Evolutionary conservation across 2,113 vertebrate genomes (phyloP), one percentile per base, ranked within the genome.

Genomic region (Dasyurus viverrinus): DNA sequence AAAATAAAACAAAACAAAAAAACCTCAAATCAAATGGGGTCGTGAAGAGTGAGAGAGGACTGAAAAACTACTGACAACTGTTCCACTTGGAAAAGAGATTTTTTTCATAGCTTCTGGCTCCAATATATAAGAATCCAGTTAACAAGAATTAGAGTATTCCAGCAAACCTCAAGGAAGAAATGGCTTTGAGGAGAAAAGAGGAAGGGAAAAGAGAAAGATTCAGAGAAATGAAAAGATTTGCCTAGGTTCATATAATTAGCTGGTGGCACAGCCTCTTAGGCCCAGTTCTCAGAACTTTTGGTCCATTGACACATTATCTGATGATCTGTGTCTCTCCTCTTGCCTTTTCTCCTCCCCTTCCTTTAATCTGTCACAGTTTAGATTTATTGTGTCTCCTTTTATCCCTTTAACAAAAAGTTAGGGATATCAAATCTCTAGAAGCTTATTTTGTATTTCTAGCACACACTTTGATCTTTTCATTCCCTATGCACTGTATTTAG

Each of bases 391-490:
- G 25, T 47, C 23, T 89, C 6, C 3, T 46, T 94, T 89, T 94
- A 60, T 93, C 68, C 53, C 48, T 89, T 93, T 48, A 95, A 89
- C 14, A 91, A 53, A 46, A 53, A 50, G 89, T 91, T 68, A 96
- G n/a, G 19, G 47, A 76, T 92, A 54, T 36, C 89, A 68, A 96
- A 93, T 24, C 24, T n/a, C 54, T 92, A 14, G 54, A 68, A 94
- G 30, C 89, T 92, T n/a, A 23, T 89, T 97, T 96, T 97, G 52
- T 94, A 94, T 96, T 95, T 50, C n/a, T 19, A 90, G 8, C 22
- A 60, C 27, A 47, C n/a, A 48, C n/a, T 93, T 57, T 23, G 46
- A 94, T 91, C 92, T 97, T 91, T 94, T 94, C 36, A 89, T 89
- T 96, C 94, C 23, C 91, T 53, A 53, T 92, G 53, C 93, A 93